Evolutionary conservation across 2,888 invertebrate genomes (phyloP).

Genomic region (Harpagoxenus sublaevis): DNA sequence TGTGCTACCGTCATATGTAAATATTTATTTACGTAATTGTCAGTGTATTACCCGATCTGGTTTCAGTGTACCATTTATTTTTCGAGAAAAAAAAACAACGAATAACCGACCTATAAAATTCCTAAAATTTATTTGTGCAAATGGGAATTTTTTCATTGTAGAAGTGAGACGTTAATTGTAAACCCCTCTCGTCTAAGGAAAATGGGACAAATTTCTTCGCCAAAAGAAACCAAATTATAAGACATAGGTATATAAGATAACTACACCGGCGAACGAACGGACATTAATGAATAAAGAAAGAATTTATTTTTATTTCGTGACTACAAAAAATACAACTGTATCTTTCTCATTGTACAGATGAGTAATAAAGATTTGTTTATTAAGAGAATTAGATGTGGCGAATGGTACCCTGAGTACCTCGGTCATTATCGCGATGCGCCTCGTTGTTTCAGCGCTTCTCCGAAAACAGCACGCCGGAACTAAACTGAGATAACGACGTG

Average conservation of each 20-base stretch:
- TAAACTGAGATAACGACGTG: conserved; percentile 54
- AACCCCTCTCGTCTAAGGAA: neutral
- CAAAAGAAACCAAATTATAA: neutral
- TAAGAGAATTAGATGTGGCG: conserved; percentile 19
- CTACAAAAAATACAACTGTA: neutral
- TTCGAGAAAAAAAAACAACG: neutral
- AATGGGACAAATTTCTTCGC: neutral
- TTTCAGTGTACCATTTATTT: neutral
- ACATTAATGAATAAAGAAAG: neutral
- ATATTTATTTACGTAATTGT: conserved; percentile 34
- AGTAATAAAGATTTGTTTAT: conserved; percentile 47
- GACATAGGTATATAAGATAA: neutral
- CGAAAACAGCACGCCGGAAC: conserved; percentile 50
- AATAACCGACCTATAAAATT: neutral
- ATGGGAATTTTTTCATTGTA: neutral
- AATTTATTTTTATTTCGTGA: neutral
- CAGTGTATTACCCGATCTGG: neutral
- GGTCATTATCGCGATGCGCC: conserved; percentile 54
- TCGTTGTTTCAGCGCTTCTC: conserved; percentile 54
- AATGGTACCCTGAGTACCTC: conserved; percentile 28
- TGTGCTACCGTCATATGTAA: neutral
- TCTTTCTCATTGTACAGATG: neutral
- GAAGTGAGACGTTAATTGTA: neutral
- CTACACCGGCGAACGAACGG: neutral
- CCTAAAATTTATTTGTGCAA: neutral